phyloP scores from a whole-genome alignment of 2,797 vertebrate species.

The Gymnocypris eckloni region DNA sequence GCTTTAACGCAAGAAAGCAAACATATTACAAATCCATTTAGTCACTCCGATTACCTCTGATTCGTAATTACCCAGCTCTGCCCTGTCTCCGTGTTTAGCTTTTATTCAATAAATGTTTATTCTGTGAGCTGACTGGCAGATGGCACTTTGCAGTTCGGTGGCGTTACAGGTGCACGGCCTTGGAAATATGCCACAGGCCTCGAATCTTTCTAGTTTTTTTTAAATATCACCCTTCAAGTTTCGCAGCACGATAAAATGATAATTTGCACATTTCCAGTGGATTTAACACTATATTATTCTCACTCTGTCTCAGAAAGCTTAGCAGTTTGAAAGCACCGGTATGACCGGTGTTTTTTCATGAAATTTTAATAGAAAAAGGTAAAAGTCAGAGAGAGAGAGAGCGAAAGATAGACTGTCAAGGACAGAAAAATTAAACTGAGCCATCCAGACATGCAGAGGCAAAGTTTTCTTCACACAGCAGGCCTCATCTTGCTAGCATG shows the following conservation, averaged over 20 bases:
- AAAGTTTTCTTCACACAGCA: constrained; percentile 10
- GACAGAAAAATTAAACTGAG: constrained; percentile 31
- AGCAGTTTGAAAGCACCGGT: neutral
- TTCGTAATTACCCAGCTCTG: constrained; percentile 71
- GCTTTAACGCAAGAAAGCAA: constrained; percentile 71
- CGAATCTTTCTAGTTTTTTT: neutral
- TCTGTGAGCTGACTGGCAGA: constrained; percentile 49
- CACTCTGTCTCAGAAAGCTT: neutral
- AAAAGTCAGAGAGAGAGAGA: constrained; percentile 6
- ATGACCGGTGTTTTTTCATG: neutral
- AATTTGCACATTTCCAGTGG: neutral
- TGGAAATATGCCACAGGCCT: neutral
- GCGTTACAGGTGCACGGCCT: constrained; percentile 15
- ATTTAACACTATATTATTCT: constrained; percentile 19
- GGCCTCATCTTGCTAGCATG: constrained; percentile 26
- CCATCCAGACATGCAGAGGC: neutral
- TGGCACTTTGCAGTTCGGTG: constrained; percentile 58
- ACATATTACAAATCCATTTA: constrained; percentile 78
- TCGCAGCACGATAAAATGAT: neutral
- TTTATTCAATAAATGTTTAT: constrained; percentile 75
- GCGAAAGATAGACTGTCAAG: neutral
- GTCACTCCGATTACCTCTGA: constrained; percentile 71
- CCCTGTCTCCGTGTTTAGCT: constrained; percentile 66
- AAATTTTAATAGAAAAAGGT: constrained; percentile 1
- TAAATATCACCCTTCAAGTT: neutral